phyloP scores from a whole-genome alignment of 2,888 invertebrate genomes.

The Caenorhabditis panamensis region DNA sequence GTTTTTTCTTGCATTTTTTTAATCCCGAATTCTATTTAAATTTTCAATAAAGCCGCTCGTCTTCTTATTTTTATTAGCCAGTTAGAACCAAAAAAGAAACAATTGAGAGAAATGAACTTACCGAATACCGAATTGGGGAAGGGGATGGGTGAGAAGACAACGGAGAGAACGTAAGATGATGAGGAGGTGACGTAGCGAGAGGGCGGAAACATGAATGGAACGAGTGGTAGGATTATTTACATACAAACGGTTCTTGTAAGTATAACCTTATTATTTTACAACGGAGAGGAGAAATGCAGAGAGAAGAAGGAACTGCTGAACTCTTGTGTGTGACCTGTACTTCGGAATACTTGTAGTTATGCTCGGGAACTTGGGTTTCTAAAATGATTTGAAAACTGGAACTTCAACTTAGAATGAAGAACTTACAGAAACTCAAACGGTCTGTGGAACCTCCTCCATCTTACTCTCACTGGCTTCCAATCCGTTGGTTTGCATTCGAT shows the following conservation, averaged over 20 bases:
- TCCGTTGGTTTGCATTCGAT: conserved; percentile 13
- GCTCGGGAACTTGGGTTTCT: background rate
- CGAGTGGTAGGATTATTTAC: no score
- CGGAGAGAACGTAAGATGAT: no score
- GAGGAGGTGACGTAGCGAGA: no score
- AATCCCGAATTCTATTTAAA: no score
- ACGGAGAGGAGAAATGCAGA: background rate
- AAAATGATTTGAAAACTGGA: background rate
- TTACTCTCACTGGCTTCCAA: conserved; percentile 37
- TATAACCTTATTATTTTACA: conserved; percentile 35
- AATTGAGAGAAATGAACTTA: background rate
- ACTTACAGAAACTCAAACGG: conserved; percentile 18
- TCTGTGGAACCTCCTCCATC: conserved; percentile 40
- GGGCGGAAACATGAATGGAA: no score
- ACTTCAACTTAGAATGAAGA: background rate
- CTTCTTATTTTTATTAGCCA: conserved; percentile 10
- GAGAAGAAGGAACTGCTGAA: background rate
- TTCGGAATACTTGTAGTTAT: conserved; percentile 11
- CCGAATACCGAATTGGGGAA: no score
- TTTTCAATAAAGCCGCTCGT: conserved; percentile 21
- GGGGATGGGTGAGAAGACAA: no score
- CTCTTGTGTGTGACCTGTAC: conserved; percentile 19
- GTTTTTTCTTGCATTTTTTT: no score
- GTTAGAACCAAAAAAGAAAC: conserved; percentile 6
- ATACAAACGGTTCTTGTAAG: no score